Base-by-base conservation (phyloP, 2,888 invertebrate species). In the Therioaphis trifolii region DNA sequence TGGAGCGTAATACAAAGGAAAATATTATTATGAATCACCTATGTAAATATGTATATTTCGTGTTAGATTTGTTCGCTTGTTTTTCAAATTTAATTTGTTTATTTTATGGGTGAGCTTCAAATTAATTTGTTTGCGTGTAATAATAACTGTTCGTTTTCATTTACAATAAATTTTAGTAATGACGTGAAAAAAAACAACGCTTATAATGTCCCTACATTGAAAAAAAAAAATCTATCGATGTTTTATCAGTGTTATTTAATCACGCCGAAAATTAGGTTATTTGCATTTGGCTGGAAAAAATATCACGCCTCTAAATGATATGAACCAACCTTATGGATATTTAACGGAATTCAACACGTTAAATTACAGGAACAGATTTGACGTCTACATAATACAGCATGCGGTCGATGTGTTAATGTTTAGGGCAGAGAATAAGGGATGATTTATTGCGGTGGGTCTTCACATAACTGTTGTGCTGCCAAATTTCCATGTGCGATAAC, bases 321-420 rank as follows among this genome's bases (percentile, higher is more conserved):
- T 12, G 9, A 49, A 46, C 12, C 46, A 14, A 5, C 12, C 12
- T 12, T 29, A 75, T 40, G 58, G 43, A 75, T 43, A 75, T 76
- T 76, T 21, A 49, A 76, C 63, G 1, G 49, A 49, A 11, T 66
- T 49, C 66, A 77, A 77, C 77, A 77, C 77, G 66, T 66, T 66
- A 35, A 77, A 77, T 52, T 63, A 80, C 46, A 71, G 58, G 21
- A 71, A 71, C 40, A 58, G 55, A 71, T 71, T 79, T 79, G 79
- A 79, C 71, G 79, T 71, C n/a, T 69, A 71, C 71, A 71, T 46
- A 71, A 61, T 52, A 66, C 21, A 5, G 18, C 29, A 27, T n/a
- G n/a, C 12, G 12, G 12, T 46, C 49, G 18, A 24, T 14, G 68
- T 15, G 24, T 52, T 4, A 43, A 29, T 46, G 63, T 63, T 29